Conservation (phyloP, 2,888 invertebrate species). For the Lithophane leautieri region DNA sequence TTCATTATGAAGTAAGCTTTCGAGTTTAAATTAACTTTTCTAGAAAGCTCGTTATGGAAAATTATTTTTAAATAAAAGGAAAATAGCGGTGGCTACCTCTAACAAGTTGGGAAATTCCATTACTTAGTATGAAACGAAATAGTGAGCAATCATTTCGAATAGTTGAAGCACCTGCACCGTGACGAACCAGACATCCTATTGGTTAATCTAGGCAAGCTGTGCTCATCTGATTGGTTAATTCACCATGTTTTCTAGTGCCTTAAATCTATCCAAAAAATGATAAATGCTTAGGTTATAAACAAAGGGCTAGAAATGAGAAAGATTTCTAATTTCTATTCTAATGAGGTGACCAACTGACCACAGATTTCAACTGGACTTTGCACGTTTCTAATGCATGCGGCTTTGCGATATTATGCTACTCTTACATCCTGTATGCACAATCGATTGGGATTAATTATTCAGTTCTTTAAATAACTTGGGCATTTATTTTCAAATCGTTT, state of each 20-base stretch:
- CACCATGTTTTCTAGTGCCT: neutral
- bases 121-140: neutral
- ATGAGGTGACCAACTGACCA: constrained; percentile 54
- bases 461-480: neutral
- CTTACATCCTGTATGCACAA: constrained; percentile 33
- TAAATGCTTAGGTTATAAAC: constrained; percentile 16
- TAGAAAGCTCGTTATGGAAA: constrained; percentile 8
- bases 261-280: neutral
- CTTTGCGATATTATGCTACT: constrained; percentile 30
- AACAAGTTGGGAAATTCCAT: neutral
- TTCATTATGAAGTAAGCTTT: constrained; percentile 63
- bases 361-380: constrained; percentile 42
- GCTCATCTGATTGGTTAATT: neutral
- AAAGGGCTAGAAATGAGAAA: constrained; percentile 36
- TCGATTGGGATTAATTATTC: constrained; percentile 18
- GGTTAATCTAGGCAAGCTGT: neutral
- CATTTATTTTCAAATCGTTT: constrained; percentile 1
- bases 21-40: constrained; percentile 56
- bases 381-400: constrained; percentile 51
- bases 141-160: neutral
- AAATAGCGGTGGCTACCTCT: neutral
- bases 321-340: constrained; percentile 51
- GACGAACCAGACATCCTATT: neutral
- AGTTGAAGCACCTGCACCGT: neutral
- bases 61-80: constrained; percentile 5